These are phyloP conservation scores for Ophraella communa DNA, from an alignment of 2,888 invertebrate species.

Conservation along the genomic window DNA sequence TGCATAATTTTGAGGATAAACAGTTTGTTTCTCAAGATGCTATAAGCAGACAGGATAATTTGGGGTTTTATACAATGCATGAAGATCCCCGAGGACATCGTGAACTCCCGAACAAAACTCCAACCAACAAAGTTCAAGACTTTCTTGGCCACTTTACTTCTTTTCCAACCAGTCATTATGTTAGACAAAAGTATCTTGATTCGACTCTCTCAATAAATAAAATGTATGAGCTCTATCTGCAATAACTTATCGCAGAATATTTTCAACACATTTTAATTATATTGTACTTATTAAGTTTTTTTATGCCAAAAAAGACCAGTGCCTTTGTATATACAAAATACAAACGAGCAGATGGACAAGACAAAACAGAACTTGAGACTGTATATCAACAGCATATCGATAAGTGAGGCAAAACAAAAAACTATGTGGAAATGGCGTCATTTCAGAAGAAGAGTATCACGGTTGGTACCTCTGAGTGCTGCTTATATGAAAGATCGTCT, in stretches of 20 bases:
- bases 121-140: background rate
- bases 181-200: background rate
- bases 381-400: background rate
- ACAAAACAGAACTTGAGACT: background rate
- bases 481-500: background rate
- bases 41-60: background rate
- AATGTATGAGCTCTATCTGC: background rate
- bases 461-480: background rate
- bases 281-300: background rate
- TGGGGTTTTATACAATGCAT: background rate
- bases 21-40: too few species aligned
- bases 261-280: background rate
- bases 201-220: background rate
- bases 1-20: too few species aligned
- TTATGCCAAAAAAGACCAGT: background rate
- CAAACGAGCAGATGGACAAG: background rate
- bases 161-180: background rate
- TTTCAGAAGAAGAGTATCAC: background rate
- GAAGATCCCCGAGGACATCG: background rate
- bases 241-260: background rate
- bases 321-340: background rate
- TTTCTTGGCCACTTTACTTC: background rate
- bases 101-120: background rate
- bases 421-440: background rate
- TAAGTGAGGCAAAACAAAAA: slow-evolving; percentile 1